Evolutionary conservation across 2,113 vertebrate genomes (phyloP).

Genomic region (Zingel zingel): DNA sequence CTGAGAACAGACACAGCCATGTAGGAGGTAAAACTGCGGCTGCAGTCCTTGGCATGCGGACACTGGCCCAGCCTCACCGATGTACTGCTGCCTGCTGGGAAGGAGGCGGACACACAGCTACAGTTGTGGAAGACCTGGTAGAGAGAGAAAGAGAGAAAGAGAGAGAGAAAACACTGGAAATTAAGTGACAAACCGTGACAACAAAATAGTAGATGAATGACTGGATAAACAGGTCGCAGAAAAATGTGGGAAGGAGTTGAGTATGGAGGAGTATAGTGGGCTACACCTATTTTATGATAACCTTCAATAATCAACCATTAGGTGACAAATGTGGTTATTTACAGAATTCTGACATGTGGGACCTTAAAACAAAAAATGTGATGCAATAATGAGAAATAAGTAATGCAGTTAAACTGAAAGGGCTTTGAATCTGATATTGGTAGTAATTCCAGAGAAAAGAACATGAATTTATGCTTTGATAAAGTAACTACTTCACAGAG

Average conservation of each 20-base stretch:
- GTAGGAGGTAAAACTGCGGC: conserved; percentile 86
- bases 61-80: conserved; percentile 89
- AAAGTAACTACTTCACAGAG: background rate
- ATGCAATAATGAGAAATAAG: background rate
- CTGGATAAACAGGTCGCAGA: no score
- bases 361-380: background rate
- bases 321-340: background rate
- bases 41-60: conserved; percentile 83
- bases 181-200: no score
- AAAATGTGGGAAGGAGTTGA: no score
- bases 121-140: conserved; percentile 92
- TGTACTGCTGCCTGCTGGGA: conserved; percentile 77
- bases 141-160: background rate
- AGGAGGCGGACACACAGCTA: conserved; percentile 84
- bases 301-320: no score
- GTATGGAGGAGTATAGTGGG: no score
- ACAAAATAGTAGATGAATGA: no score
- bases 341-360: background rate
- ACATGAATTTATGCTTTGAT: background rate
- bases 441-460: background rate
- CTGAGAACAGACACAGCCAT: conserved; percentile 80
- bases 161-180: background rate
- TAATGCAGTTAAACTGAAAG: background rate
- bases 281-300: no score
- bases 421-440: background rate